A percentile compares a stretch with the other conserved stretches of the same genome.
These are phyloP conservation scores for Megatriorchis doriae DNA, from an alignment of 2,113 vertebrate genomes.

Conservation along the genomic window DNA sequence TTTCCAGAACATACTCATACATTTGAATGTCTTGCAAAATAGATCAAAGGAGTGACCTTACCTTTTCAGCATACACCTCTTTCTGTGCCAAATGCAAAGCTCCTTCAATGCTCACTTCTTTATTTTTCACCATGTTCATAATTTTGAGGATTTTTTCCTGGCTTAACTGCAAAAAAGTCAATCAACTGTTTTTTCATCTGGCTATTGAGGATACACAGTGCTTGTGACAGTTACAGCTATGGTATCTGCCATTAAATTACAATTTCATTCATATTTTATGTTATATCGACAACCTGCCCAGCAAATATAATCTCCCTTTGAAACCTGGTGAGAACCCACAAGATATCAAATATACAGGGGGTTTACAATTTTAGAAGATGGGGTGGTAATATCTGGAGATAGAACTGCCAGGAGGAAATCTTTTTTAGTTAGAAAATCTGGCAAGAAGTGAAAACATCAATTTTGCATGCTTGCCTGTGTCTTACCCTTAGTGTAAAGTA, in stretches of 20 bases:
- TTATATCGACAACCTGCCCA: not conserved
- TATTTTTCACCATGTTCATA: conserved; percentile 78
- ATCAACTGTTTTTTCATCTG: not conserved
- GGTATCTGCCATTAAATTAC: not conserved
- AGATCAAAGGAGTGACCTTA: not conserved
- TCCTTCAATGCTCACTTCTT: conserved; percentile 75
- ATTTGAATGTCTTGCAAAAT: not conserved
- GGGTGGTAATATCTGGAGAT: not conserved
- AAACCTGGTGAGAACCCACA: not conserved
- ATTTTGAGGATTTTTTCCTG: conserved; percentile 52
- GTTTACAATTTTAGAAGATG: conserved; percentile 4
- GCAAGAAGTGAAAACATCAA: not conserved
- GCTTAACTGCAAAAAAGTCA: not conserved
- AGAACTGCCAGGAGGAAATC: conserved; percentile 14
- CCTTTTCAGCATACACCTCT: not conserved
- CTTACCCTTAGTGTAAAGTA: not conserved
- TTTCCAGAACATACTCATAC: not conserved
- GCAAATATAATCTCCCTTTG: conserved; percentile 31
- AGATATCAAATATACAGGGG: not conserved
- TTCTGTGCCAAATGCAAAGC: conserved; percentile 72
- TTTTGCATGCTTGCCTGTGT: not conserved
- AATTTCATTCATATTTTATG: conserved; percentile 9
- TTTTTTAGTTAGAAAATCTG: not conserved
- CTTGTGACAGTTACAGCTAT: not conserved
- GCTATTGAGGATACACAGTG: not conserved